Conservation (phyloP, 2,888 invertebrate genomes). For the Nephrotoma guestfalica region DNA sequence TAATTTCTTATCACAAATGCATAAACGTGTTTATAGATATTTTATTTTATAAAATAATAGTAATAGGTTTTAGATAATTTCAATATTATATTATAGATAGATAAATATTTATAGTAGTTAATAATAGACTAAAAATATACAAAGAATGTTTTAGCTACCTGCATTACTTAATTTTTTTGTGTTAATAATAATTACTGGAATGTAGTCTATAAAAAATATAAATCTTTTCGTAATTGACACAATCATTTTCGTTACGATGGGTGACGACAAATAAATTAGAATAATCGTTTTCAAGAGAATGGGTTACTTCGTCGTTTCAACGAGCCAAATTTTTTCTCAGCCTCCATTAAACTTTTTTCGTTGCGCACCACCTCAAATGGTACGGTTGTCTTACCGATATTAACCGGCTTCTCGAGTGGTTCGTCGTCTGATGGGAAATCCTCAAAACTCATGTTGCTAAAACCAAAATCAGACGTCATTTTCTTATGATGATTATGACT, state of each 20-base stretch:
- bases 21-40: background rate
- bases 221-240: background rate
- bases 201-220: background rate
- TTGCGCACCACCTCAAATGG: conserved; percentile 50
- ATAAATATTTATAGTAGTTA: background rate
- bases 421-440: conserved; percentile 52
- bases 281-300: conserved; percentile 32
- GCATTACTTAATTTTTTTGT: background rate
- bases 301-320: conserved; percentile 38
- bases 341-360: conserved; percentile 33
- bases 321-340: conserved; percentile 35
- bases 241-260: background rate
- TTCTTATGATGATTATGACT: conserved; percentile 12
- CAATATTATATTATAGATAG: background rate
- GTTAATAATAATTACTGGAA: background rate
- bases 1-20: background rate
- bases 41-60: background rate
- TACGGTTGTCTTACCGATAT: conserved; percentile 26
- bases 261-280: background rate
- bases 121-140: background rate
- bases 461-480: conserved; percentile 34
- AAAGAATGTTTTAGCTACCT: background rate
- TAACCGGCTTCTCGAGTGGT: conserved; percentile 17
- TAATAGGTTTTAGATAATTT: background rate
- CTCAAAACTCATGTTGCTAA: conserved; percentile 62